Evolutionary conservation across 2,888 invertebrate species (phyloP).

Genomic region (Acanthopleura granulata): DNA sequence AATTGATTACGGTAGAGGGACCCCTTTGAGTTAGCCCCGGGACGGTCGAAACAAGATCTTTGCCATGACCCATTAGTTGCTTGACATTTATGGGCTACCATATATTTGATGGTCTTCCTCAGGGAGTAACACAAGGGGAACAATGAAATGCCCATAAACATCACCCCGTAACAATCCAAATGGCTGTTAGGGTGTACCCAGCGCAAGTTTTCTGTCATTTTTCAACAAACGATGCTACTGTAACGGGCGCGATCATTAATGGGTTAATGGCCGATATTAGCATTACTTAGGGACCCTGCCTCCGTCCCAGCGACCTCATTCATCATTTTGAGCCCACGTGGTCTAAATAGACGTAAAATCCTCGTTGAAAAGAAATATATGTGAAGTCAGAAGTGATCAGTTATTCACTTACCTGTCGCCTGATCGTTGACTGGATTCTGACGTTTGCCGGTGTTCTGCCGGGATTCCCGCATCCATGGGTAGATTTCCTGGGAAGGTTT

Average conservation of each 20-base stretch:
- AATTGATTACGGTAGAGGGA: not conserved
- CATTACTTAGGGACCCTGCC: slow-evolving; percentile 12
- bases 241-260: not conserved
- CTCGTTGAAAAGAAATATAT: not conserved
- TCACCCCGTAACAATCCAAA: not conserved
- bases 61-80: not conserved
- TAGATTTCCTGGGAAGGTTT: slow-evolving; percentile 44
- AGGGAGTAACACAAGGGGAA: not conserved
- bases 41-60: not conserved
- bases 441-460: slow-evolving; percentile 49
- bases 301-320: not conserved
- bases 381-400: not conserved
- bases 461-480: slow-evolving; percentile 64
- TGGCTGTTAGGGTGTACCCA: not conserved
- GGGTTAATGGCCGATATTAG: slow-evolving; percentile 11
- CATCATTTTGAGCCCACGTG: slow-evolving; percentile 12
- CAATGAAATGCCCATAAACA: slow-evolving; percentile 17
- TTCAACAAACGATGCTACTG: slow-evolving; percentile 1
- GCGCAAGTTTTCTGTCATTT: slow-evolving; percentile 10
- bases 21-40: not conserved
- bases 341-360: slow-evolving; percentile 12
- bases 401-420: slow-evolving; percentile 7
- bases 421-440: not conserved
- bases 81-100: slow-evolving; percentile 5
- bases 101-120: slow-evolving; percentile 1